Base-by-base conservation (phyloP, 2,797 vertebrate species). In the Karalla daura region DNA sequence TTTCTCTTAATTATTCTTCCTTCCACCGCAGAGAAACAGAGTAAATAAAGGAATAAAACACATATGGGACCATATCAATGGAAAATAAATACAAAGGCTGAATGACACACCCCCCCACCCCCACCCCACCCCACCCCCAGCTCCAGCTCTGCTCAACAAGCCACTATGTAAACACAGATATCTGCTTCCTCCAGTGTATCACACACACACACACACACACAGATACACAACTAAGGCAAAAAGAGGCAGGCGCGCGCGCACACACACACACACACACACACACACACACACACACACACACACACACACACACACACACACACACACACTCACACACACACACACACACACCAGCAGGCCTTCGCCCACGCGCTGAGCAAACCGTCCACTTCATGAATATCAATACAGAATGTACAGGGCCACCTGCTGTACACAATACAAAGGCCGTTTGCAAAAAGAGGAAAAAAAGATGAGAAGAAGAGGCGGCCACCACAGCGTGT, bases 381-480 rank as follows among this genome's bases (percentile, higher is more conserved):
- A 86, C 76, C 13, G 51, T 76, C 71, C 61, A 70, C 81, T 74
- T 81, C 66, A 85, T 87, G 74, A 85, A 86, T 86, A 88, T 85
- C 80, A 87, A 81, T 74, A 73, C 49, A 53, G 21, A 80, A 74
- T 59, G 62, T 78, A 86, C 85, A 79, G 69, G 74, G 67, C 71
- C 82, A 87, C 81, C 80, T 81, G 81, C 72, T 80, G 70, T 75
- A 82, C 80, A 37, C 63, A 58, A 77, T 45, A 76, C 82, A 88
- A 77, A 88, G 72, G 68, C 50, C 45, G 51, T 83, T 74, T 74
- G 30, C 53, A 66, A 47, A 36, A 51, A 36, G 52, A 37, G 21
- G 47, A 46, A 74, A 36, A 54, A 37, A 23, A 51, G 49, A 74
- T 28, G 27, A 72, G 49, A 65, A 35, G 70, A 49, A 32, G 39